Conservation (phyloP, 2,797 vertebrate species). For the Bradypodion ventrale region DNA sequence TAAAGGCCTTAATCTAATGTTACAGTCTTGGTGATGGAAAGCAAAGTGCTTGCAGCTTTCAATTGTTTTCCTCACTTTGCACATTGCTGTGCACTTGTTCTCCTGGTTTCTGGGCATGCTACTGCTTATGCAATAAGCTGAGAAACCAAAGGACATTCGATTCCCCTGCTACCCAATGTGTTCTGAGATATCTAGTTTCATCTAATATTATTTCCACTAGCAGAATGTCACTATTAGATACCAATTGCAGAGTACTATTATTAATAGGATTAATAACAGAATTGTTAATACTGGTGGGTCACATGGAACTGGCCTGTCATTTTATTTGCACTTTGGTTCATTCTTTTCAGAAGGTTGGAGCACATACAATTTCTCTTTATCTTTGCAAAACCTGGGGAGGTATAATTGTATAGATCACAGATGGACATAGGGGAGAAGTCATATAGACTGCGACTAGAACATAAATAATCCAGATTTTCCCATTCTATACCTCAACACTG, state of each 20-base stretch:
- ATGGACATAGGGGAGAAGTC: neutral
- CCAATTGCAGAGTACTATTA: neutral
- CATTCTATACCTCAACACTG: neutral
- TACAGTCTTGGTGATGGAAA: neutral
- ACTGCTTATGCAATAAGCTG: neutral
- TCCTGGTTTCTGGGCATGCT: neutral
- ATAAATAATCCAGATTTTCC: neutral
- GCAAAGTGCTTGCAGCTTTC: neutral
- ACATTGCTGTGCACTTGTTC: neutral
- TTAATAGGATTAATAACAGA: no score
- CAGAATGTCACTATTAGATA: neutral
- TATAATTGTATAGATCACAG: neutral
- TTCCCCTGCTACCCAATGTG: no score
- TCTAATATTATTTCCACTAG: neutral
- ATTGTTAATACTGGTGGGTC: no score
- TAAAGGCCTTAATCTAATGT: neutral
- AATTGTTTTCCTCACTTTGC: neutral
- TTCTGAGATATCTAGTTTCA: no score
- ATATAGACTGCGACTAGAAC: neutral
- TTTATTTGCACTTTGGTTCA: neutral
- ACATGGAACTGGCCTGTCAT: neutral
- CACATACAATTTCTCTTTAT: neutral
- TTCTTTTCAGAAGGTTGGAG: neutral
- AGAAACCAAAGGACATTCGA: neutral
- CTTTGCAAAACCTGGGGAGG: neutral